Evolutionary conservation across 2,113 vertebrate species (phyloP), one percentile per base, ranked within the genome.

Genomic region (Nestor notabilis): DNA sequence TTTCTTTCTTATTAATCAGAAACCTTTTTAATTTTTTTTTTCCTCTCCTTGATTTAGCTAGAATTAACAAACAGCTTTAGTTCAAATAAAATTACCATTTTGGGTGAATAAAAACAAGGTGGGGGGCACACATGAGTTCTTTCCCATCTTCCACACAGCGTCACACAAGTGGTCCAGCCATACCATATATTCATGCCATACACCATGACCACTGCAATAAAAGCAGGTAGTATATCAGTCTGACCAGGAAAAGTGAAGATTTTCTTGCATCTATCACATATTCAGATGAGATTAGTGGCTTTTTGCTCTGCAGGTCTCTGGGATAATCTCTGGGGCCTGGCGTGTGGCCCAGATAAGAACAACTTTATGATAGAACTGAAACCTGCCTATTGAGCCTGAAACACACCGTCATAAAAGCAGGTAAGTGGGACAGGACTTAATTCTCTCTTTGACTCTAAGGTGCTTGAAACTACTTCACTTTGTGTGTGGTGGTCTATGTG

Each of bases 1-100:
- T 97, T 91, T 90, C 41, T 91, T 95, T 80, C 79, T 41, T 90
- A 69, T 90, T 94, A 90, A 89, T 83, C 71, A 83, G 58, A 83
- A 90, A 16, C 5, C 1, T 43, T 29, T 43, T n/a, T n/a, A n/a
- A n/a, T n/a, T n/a, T 65, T 68, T 56, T 53, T 28, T 50, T 58
- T 58, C n/a, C 35, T 64, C 17, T 61, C 28, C 33, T 64, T 63
- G 80, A 69, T 86, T 83, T 47, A 80, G 3, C 23, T 88, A 10
- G 33, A 79, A 80, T 56, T 86, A 49, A 47, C 3, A 24, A 61
- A 43, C 7, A 77, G 4, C 23, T 83, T 83, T 37, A 74, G 12
- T 37, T 90, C 27, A 89, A 41, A 77, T 17, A 55, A 4, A 63
- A 6, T 69, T 68, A 75, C 13, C 12, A n/a, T 68, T 94, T 92